These are phyloP conservation scores for Bostrychus sinensis DNA, from an alignment of 2,113 vertebrate genomes.

Conservation along the genomic window DNA sequence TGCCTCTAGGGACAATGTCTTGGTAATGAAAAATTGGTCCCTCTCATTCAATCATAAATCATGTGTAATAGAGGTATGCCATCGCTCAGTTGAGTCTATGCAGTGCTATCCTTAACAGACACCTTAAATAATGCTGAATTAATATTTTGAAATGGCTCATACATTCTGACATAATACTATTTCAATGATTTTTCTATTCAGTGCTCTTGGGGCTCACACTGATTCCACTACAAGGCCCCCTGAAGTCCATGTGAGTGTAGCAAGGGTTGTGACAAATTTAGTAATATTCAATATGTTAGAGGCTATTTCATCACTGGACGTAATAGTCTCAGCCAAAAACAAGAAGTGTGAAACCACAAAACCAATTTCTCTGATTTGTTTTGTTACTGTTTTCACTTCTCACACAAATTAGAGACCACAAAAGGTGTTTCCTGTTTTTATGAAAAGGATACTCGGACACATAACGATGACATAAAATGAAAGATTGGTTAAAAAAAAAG, in stretches of 20 bases:
- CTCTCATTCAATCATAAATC: constrained; percentile 71
- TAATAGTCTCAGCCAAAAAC: neutral
- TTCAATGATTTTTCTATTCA: constrained; percentile 69
- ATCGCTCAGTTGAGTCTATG: constrained; percentile 61
- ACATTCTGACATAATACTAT: constrained; percentile 74
- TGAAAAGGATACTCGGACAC: too few species aligned
- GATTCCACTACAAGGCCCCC: constrained; percentile 55
- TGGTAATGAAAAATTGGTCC: constrained; percentile 69
- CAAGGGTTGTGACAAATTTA: neutral
- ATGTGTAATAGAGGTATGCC: constrained; percentile 68
- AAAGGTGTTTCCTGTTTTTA: too few species aligned
- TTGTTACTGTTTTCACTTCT: neutral
- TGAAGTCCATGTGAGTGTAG: constrained; percentile 60
- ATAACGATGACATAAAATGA: too few species aligned
- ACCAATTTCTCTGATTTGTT: neutral
- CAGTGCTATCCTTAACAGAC: constrained; percentile 69
- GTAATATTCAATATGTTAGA: neutral
- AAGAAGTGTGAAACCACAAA: constrained; percentile 5
- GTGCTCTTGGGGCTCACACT: constrained; percentile 58
- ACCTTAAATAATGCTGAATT: constrained; percentile 76
- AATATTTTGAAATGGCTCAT: constrained; percentile 79
- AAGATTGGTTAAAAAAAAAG: too few species aligned
- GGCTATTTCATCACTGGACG: neutral
- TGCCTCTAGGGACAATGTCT: constrained; percentile 73
- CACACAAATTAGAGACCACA: neutral